These are phyloP conservation scores for Enteromius viviparus DNA, from an alignment of 2,797 vertebrate species.

Conservation along the genomic window DNA sequence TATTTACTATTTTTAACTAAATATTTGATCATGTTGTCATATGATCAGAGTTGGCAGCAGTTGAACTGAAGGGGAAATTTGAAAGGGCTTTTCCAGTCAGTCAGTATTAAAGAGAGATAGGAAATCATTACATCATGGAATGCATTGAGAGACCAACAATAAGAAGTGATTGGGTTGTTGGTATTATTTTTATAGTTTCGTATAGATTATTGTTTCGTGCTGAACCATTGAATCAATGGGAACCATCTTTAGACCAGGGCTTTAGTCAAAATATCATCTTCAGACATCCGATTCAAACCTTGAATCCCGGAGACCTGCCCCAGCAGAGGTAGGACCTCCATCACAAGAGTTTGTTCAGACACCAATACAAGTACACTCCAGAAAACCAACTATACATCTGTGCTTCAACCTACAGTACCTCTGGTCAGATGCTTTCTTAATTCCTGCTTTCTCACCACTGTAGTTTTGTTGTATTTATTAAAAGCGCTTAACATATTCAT, in stretches of 20 bases:
- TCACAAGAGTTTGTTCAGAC: neutral
- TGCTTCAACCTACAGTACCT: neutral
- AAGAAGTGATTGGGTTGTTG: neutral
- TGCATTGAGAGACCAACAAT: neutral
- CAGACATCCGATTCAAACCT: neutral
- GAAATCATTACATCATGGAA: neutral
- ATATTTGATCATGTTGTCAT: neutral
- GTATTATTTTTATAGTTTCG: neutral
- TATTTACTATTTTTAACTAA: neutral
- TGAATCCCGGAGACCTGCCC: slow-evolving; percentile 4
- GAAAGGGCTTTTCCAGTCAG: neutral
- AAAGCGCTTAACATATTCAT: neutral
- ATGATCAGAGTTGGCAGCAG: neutral
- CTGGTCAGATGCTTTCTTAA: neutral
- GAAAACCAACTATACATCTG: neutral
- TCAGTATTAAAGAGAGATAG: slow-evolving; percentile 1
- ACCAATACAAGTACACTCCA: neutral
- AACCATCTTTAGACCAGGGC: neutral
- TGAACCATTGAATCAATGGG: neutral
- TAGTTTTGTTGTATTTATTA: too few species aligned
- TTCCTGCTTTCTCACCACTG: neutral
- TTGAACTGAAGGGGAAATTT: neutral
- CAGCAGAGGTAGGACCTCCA: neutral
- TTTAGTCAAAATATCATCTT: neutral
- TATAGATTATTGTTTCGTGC: neutral